phyloP scores from a whole-genome alignment of 2,113 vertebrate genomes.

The Hucho hucho region DNA sequence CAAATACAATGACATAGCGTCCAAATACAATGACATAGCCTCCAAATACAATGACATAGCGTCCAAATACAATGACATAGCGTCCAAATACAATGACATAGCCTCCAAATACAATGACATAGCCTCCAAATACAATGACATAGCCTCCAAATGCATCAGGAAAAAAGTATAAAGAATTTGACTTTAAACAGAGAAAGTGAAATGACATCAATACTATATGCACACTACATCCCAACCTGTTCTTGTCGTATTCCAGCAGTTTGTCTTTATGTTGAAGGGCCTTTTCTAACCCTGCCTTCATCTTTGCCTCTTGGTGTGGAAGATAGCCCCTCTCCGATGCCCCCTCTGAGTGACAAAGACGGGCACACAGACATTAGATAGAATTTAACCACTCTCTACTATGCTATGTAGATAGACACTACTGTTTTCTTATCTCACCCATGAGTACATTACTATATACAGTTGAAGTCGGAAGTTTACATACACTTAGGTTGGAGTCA shows the following conservation, averaged over 20 bases:
- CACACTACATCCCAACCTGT: slow-evolving; percentile 73
- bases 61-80: too few relatives aligned
- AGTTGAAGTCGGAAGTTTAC: neutral
- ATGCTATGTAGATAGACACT: neutral
- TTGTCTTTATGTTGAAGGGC: slow-evolving; percentile 97
- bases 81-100: too few relatives aligned
- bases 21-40: too few relatives aligned
- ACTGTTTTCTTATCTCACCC: too few relatives aligned
- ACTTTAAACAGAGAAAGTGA: neutral
- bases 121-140: too few relatives aligned
- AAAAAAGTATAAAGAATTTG: too few relatives aligned
- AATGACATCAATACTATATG: neutral
- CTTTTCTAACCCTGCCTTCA: slow-evolving; percentile 86
- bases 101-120: too few relatives aligned
- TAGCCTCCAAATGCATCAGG: too few relatives aligned
- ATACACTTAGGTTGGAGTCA: slow-evolving; percentile 91
- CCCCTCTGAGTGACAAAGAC: slow-evolving; percentile 63
- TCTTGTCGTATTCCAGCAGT: slow-evolving; percentile 91
- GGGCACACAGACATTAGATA: neutral
- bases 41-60: too few relatives aligned
- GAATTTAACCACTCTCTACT: neutral
- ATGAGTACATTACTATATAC: too few relatives aligned
- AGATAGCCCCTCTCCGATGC: slow-evolving; percentile 75
- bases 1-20: too few relatives aligned
- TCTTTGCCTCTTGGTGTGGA: slow-evolving; percentile 79